Evolutionary conservation across 2,113 vertebrate genomes (phyloP), one percentile per base, ranked within the genome.

Genomic region (Suncus etruscus): DNA sequence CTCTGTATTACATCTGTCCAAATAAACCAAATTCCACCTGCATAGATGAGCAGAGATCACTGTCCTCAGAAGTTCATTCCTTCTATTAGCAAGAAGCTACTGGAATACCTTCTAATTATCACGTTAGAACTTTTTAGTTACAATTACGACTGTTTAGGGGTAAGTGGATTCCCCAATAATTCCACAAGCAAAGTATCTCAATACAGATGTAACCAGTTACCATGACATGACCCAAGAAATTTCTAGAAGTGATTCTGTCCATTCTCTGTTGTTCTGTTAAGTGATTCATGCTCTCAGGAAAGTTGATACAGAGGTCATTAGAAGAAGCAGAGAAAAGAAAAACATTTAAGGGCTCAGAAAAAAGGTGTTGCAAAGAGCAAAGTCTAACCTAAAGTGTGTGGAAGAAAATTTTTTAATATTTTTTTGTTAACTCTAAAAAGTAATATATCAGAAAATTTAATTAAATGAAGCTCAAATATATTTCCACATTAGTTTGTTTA

Each of bases 391-490:
- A 39, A 50, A 11, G 27, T n/a, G 50, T 1, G 4, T 11, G 25
- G 11, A 63, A 74, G 45, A 75, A 77, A 65, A 86, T 20, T 54
- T 81, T 58, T 50, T 87, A 39, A 92, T 29, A 86, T 76, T 4
- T 83, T 83, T 47, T 25, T 54, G 1, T 54, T 81, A 54, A 6
- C 32, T 16, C 45, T 89, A 12, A 83, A 54, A 93, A 70, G 14
- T 68, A 39, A 25, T 88, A 16, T 75, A n/a, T 61, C 39, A 83
- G 6, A 78, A 4, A 87, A 8, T 74, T 72, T 48, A 69, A 22
- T 78, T 82, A 86, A 89, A 87, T 69, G 11, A 68, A 91, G 45
- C n/a, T 63, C 51, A 83, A 87, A 48, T 16, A 79, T 27, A 77
- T 24, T 25, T 77, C 22, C 10, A 20, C 11, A n/a, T 9, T 58